Evolutionary conservation across 2,888 invertebrate genomes (phyloP), one percentile per base, ranked within the genome.

Genomic region (Gymnocheta viridis): DNA sequence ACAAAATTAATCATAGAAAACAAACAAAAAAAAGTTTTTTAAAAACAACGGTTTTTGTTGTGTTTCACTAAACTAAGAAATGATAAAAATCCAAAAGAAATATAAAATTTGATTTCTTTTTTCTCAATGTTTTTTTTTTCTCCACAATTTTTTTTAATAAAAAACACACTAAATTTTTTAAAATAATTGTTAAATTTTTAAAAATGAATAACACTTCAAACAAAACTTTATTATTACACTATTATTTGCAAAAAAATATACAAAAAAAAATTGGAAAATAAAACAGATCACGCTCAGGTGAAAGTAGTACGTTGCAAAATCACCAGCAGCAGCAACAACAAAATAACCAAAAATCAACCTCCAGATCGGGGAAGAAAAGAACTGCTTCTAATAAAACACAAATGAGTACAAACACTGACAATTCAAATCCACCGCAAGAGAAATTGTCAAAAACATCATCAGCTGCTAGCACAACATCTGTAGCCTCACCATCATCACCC

Each of bases 281-380:
- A 79, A 80, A 86, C 86, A 90, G 90, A 89, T 90, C 90, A 81
- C 90, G 90, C 58, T 89, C 90, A 82, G 90, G 90, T 86, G 90
- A 90, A 86, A 87, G 87, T 86, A 86, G 86, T 76, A 88, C 87
- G 87, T 82, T 85, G 73, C 86, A 85, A 86, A 86, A 88, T 38
- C 82, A 87, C 24, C 78, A 77, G 24, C 86, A 86, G 38, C 87
- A 87, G 27, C 87, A 86, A 51, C 89, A 86, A 56, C 87, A 87
- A 29, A 87, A 79, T 62, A 67, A 76, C 70, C 87, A 86, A 80
- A 88, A 86, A 85, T 79, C 85, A 2, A 90, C 87, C 66, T 91
- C 91, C 7, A 89, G 92, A 44, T 91, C 91, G 56, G 91, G 91
- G 60, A 92, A 92, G 84, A 91, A 91, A 73, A 89, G 91, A n/a